These are phyloP conservation scores for Lateolabrax maculatus DNA, from an alignment of 2,797 vertebrate species.

Conservation along the genomic window DNA sequence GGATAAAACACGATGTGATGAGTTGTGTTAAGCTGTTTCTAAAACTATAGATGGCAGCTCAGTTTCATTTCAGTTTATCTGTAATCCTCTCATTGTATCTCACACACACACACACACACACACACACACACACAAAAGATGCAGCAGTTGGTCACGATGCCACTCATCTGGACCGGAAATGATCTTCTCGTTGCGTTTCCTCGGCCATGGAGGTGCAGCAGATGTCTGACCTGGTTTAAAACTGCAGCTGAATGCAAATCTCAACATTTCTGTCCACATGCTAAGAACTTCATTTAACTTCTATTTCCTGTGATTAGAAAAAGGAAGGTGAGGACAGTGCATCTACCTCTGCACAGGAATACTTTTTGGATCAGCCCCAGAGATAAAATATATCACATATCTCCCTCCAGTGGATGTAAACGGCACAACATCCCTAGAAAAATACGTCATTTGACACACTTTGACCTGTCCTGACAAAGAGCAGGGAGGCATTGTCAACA, in stretches of 20 bases:
- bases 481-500: not conserved
- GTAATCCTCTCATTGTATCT: constrained; percentile 32
- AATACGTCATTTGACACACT: not conserved
- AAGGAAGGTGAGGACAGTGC: too few species aligned
- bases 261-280: not conserved
- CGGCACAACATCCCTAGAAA: not conserved
- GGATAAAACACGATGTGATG: constrained; percentile 4
- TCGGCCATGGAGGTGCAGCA: not conserved
- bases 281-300: not conserved
- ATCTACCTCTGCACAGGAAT: not conserved
- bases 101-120: constrained; percentile 19
- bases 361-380: not conserved
- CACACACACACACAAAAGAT: constrained; percentile 5
- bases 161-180: not conserved
- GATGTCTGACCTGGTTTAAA: constrained; percentile 15
- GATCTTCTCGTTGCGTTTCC: not conserved
- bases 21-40: constrained; percentile 15
- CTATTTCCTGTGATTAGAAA: not conserved
- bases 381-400: not conserved
- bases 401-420: constrained; percentile 24
- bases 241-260: not conserved
- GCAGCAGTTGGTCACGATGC: constrained; percentile 22
- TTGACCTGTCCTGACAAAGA: constrained; percentile 11
- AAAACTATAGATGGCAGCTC: constrained; percentile 21
- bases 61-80: constrained; percentile 6